Base-by-base conservation (phyloP, 37 sponge, comb jelly and placozoan species). In the Lycopodina hypogea region DNA sequence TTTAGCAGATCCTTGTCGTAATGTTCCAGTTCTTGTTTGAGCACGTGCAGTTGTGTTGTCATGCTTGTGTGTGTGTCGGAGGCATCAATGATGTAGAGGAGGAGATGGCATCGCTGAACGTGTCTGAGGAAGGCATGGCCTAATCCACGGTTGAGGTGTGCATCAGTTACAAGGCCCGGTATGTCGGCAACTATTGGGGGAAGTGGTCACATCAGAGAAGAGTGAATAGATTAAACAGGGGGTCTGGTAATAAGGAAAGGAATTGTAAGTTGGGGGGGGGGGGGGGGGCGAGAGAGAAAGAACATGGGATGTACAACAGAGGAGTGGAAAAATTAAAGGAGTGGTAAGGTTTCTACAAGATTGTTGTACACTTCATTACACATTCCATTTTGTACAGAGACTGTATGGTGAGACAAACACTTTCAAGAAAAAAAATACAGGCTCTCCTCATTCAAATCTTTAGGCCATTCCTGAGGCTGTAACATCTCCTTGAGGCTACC, bases 51-150 rank as follows among this genome's bases (percentile, higher is more conserved):
- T 70, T 96, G 97, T 37, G 81, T 42, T 4, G 30, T 29, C 50
- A 79, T 50, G 28, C 50, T 48, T 33, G 72, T 67, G 28, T 0
- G 48, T 42, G 35, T 67, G 19, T 63, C 18, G 17, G 86, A 79
- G 74, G 76, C 75, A 64, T 95, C 94, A 63, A 97, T 78, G 23
- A 96, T 89, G 74, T 87, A 94, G 36, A 99, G 82, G 39, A 52
- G 52, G 35, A 45, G 50, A 30, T 24, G 66, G 70, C 99, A 99
- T 18, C 99, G 62, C 74, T 99, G 94, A 59, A 99, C 84, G 80
- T 99, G 99, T 57, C 83, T 77, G 74, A 99, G 87, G 73, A 99
- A 99, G 61, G 95, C 78, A 48, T 86, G 88, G 12, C 99, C 99
- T 17, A 99, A 91, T 35, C 99, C 99, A 45, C 70, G 68, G 66